phyloP scores from a whole-genome alignment of 2,113 vertebrate genomes.

The Zosterops borbonicus region DNA sequence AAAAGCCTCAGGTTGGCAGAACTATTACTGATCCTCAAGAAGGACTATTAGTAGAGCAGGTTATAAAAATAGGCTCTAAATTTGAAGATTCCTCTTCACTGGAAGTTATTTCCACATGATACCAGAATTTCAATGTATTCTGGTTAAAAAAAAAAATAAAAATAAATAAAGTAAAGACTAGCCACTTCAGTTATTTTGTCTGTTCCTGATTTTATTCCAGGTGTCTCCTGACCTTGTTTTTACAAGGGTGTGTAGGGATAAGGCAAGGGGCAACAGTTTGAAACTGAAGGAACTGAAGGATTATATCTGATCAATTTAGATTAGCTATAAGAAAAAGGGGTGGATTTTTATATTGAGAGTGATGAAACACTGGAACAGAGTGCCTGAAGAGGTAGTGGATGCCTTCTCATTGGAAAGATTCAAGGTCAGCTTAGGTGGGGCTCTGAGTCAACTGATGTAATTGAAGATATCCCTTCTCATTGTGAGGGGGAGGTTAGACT shows the following conservation, averaged over 20 bases:
- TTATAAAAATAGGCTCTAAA: not conserved
- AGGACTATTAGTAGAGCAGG: not conserved
- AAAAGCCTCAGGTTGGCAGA: not conserved
- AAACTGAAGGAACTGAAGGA: not conserved
- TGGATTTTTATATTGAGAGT: too few species aligned
- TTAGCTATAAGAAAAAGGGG: not conserved
- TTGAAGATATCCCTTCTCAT: not conserved
- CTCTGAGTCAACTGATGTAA: not conserved
- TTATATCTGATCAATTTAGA: not conserved
- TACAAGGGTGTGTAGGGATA: not conserved
- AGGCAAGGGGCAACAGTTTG: not conserved
- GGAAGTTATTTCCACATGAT: not conserved
- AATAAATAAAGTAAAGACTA: not conserved
- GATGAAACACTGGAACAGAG: not conserved
- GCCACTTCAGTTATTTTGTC: not conserved
- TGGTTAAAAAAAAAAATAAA: not conserved
- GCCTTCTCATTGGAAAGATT: not conserved
- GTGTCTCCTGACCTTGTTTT: not conserved
- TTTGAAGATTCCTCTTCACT: not conserved
- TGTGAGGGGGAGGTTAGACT: not conserved
- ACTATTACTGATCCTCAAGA: not conserved
- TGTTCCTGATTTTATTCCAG: not conserved
- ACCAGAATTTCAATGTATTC: not conserved
- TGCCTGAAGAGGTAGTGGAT: not conserved
- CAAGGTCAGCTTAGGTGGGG: not conserved